These are phyloP conservation scores for Parauchenoglanis punctatus DNA, from an alignment of 2,797 vertebrate genomes.

Conservation along the genomic window DNA sequence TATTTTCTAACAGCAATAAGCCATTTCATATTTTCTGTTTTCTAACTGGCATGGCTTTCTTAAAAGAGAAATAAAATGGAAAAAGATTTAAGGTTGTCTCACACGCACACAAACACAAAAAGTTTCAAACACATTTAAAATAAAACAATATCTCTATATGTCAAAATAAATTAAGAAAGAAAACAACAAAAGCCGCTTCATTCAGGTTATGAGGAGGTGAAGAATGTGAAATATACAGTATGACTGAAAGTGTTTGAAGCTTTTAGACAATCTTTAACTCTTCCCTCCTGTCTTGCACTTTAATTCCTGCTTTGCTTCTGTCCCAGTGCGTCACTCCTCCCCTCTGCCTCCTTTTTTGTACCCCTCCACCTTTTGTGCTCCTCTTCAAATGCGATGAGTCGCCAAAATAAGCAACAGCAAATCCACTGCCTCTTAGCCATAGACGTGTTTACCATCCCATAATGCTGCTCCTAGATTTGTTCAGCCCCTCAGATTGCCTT, in stretches of 20 bases:
- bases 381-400: slow-evolving; percentile 59
- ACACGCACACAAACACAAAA: neutral
- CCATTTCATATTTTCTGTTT: neutral
- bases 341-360: slow-evolving; percentile 50
- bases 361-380: slow-evolving; percentile 65
- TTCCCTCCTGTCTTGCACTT: slow-evolving; percentile 30
- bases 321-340: slow-evolving; percentile 28
- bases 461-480: slow-evolving; percentile 77
- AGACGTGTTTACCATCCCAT: slow-evolving; percentile 77
- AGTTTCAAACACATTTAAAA: neutral
- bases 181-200: neutral
- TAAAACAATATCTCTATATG: neutral
- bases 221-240: neutral
- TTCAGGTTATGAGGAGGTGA: neutral
- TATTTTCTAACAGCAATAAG: neutral
- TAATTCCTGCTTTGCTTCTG: slow-evolving; percentile 17
- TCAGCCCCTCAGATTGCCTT: slow-evolving; percentile 74
- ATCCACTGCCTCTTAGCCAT: slow-evolving; percentile 72
- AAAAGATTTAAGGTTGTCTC: neutral
- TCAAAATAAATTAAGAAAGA: neutral
- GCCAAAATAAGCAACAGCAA: slow-evolving; percentile 71
- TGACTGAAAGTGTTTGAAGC: neutral
- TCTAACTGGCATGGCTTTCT: neutral
- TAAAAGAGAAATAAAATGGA: neutral
- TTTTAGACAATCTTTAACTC: slow-evolving; percentile 27